Evolutionary conservation across 2,888 invertebrate genomes (phyloP).

Genomic region (Muschampia plurimacula): DNA sequence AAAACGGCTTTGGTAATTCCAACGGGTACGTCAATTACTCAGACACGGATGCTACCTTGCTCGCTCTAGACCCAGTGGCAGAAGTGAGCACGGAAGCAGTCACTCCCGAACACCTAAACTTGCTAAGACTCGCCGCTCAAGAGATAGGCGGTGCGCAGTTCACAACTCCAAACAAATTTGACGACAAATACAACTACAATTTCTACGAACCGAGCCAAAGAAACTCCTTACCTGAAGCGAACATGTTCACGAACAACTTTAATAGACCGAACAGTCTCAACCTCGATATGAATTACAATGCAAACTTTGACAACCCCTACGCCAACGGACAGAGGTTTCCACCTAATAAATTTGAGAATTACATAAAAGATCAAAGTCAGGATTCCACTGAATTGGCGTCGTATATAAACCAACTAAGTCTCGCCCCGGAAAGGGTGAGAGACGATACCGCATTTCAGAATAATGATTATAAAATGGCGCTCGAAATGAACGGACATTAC

Average conservation of each 20-base stretch:
- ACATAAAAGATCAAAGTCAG: conserved; percentile 64
- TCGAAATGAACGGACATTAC: conserved; percentile 70
- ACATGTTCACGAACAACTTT: conserved; percentile 67
- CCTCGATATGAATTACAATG: conserved; percentile 69
- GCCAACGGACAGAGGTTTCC: conserved; percentile 64
- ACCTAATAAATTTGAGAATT: conserved; percentile 61
- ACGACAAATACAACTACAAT: conserved; percentile 76
- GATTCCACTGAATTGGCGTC: conserved; percentile 68
- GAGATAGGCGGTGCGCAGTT: conserved; percentile 81
- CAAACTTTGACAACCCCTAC: conserved; percentile 59
- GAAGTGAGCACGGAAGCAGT: conserved; percentile 63
- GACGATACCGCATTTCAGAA: conserved; percentile 61
- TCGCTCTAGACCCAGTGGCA: conserved; percentile 66
- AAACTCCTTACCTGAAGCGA: conserved; percentile 74
- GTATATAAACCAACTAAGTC: conserved; percentile 71
- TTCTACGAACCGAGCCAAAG: conserved; percentile 80
- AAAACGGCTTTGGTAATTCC: conserved; percentile 66
- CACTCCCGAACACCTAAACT: conserved; percentile 76
- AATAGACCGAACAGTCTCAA: conserved; percentile 75
- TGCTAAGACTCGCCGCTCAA: conserved; percentile 80
- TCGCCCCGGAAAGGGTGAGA: conserved; percentile 62
- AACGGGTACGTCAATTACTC: conserved; percentile 71
- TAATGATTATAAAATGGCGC: conserved; percentile 69
- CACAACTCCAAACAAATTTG: conserved; percentile 62
- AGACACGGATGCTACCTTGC: conserved; percentile 66